phyloP scores from a whole-genome alignment of 2,888 invertebrate species.

The Tiliacea citrago region DNA sequence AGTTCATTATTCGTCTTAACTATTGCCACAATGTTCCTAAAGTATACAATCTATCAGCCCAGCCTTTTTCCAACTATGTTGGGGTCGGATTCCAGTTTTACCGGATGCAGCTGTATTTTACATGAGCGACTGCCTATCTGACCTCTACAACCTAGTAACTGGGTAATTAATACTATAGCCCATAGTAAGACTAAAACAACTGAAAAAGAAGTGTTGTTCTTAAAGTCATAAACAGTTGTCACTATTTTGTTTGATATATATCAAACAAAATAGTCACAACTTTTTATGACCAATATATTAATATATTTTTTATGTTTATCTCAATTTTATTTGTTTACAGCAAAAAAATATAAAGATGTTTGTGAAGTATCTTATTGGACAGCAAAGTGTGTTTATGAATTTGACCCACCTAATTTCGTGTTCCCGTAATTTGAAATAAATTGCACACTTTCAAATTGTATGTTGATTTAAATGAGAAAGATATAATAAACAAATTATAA shows the following conservation, averaged over 20 bases:
- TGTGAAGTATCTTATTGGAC: conserved; percentile 76
- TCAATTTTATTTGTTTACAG: conserved; percentile 68
- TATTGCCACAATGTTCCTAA: not conserved
- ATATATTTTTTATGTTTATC: not conserved
- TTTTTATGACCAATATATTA: not conserved
- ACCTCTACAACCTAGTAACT: too few relatives aligned
- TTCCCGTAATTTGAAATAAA: conserved; percentile 67
- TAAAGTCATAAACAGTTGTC: too few relatives aligned
- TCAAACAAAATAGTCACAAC: not conserved
- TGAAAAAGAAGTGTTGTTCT: not conserved
- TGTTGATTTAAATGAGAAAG: conserved; percentile 1
- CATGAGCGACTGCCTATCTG: too few relatives aligned
- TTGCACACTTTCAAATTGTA: not conserved
- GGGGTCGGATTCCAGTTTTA: too few relatives aligned
- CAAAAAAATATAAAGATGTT: conserved; percentile 75
- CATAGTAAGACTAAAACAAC: too few relatives aligned
- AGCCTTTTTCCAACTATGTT: too few relatives aligned
- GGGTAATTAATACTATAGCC: too few relatives aligned
- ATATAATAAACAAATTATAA: conserved; percentile 5
- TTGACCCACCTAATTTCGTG: conserved; percentile 73
- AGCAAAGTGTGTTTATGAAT: conserved; percentile 78
- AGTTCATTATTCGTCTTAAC: not conserved
- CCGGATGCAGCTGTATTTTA: too few relatives aligned
- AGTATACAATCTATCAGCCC: too few relatives aligned
- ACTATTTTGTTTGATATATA: too few relatives aligned